These are phyloP conservation scores for Halcyon badia DNA, from an alignment of 2,797 vertebrate species.

Conservation along the genomic window DNA sequence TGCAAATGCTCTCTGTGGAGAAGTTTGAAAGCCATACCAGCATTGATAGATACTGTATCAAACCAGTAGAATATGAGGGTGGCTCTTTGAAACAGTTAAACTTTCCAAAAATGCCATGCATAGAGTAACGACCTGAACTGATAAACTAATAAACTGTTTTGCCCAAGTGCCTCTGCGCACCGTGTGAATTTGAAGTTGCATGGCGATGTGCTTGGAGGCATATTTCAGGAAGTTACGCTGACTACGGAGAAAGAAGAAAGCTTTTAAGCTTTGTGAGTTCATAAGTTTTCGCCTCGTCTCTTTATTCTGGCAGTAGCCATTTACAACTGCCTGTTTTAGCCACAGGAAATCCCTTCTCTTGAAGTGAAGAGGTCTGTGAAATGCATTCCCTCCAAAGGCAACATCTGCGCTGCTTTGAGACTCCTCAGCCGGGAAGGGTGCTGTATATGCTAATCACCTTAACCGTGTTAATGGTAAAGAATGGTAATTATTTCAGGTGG, in stretches of 20 bases:
- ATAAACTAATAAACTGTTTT: neutral
- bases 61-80: accelerated
- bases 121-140: neutral
- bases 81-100: neutral
- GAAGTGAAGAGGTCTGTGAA: neutral
- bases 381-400: neutral
- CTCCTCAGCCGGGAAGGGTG: neutral
- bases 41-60: no score
- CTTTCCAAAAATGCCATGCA: neutral
- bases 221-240: neutral
- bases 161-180: neutral
- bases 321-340: constrained; percentile 28
- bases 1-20: accelerated
- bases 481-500: neutral
- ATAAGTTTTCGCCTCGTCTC: neutral
- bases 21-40: no score
- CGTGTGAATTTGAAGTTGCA: neutral
- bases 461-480: neutral
- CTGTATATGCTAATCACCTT: neutral
- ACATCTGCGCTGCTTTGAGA: neutral
- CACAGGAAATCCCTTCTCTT: neutral
- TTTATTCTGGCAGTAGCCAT: neutral
- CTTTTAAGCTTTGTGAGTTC: neutral
- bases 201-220: neutral
- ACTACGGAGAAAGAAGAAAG: neutral